Base-by-base conservation (phyloP, 1,140 invertebrate species). In the Drosophila malerkotliana region DNA sequence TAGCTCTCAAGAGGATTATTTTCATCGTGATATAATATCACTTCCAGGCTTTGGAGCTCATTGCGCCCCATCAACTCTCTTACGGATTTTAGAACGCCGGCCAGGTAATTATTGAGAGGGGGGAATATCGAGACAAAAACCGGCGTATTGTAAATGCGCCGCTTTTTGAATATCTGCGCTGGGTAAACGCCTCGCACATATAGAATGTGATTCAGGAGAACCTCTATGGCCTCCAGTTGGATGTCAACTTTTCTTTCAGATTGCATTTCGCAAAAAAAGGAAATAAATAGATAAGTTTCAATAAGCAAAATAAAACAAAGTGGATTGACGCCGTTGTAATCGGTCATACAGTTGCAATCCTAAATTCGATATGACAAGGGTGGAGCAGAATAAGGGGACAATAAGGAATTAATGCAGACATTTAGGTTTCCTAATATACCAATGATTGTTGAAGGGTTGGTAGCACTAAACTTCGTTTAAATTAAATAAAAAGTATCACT, bases 161-260 rank as follows among this genome's bases (percentile, higher is more conserved):
- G 60, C 52, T 87, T 91, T 37, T 82, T 80, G 14, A 92, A 92
- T 34, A 92, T 90, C 60, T 88, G 84, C 6, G 41, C 3, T 8
- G 91, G 91, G 63, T 92, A 92, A 3, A 92, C 28, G 4, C 79
- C 73, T 0, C 91, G 79, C 2, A 85, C 12, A 45, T 92, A 92
- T 2, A 92, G 52, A 14, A 92, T 75, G 32, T 91, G 84, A 64
- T 90, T 88, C 10, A 92, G 34, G 1, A 91, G 61, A 0, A 92
- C 79, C 53, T 92, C 91, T 6, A 92, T 67, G 5, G 90, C 79
- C 56, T 92, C 91, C 41, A 87, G 45, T 12, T 89, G 32, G 6
- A 92, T 82, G 45, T 79, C 76, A 2, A 51, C 37, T 7, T 53
- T 7, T 6, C 67, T 72, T 67, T 81, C 81, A 0, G 39, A 5